phyloP scores from a whole-genome alignment of 2,797 vertebrate species.

The Falco peregrinus region DNA sequence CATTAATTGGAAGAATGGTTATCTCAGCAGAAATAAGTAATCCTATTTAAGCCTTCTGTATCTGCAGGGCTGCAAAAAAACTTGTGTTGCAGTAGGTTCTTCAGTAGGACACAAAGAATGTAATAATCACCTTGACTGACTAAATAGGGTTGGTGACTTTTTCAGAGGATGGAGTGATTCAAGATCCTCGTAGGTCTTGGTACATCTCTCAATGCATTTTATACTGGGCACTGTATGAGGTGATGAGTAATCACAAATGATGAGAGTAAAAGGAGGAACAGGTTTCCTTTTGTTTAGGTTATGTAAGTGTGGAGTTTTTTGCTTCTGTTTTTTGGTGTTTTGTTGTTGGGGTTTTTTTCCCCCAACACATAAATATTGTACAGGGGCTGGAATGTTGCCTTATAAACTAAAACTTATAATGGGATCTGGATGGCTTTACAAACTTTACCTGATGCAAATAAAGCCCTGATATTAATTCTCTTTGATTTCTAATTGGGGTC shows the following conservation, averaged over 20 bases:
- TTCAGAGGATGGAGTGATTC: neutral
- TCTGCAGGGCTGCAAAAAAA: neutral
- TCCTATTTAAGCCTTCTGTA: neutral
- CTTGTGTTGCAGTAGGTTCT: neutral
- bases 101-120: neutral
- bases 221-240: neutral
- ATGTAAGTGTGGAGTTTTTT: neutral
- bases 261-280: neutral
- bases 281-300: neutral
- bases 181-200: neutral
- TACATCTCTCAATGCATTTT: neutral
- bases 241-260: neutral
- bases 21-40: neutral
- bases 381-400: neutral
- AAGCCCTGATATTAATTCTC: neutral
- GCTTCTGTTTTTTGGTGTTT: no score
- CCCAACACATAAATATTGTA: neutral
- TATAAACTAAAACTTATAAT: neutral
- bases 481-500: conserved; percentile 10
- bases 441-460: neutral
- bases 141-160: neutral
- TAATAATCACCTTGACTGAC: neutral
- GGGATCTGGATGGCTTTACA: neutral
- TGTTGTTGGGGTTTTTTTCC: neutral
- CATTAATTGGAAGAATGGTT: neutral